A percentile compares a stretch with the other conserved stretches of the same genome.
Evolutionary conservation across 2,113 vertebrate species (phyloP).

Genomic region (Hippocampus barbouri): DNA sequence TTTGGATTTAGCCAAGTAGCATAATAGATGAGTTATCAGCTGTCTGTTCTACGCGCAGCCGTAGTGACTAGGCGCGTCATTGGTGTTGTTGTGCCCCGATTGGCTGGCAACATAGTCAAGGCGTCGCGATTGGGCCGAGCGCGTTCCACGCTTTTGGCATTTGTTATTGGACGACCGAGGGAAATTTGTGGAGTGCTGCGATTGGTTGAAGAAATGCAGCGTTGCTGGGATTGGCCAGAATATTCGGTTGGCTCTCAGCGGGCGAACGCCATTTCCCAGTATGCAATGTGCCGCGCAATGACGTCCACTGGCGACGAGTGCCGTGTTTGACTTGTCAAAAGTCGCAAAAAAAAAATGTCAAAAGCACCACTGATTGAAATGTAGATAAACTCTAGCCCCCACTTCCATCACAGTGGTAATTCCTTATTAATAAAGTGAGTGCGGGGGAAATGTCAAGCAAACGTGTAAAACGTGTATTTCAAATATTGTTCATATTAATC

Average conservation of each 20-base stretch:
- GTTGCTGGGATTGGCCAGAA: slow-evolving; percentile 26
- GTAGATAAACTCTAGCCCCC: no score
- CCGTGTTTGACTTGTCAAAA: no score
- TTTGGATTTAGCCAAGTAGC: slow-evolving; percentile 89
- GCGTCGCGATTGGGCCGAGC: slow-evolving; percentile 32
- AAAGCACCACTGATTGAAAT: no score
- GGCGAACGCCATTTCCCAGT: slow-evolving; percentile 40
- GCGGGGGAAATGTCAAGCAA: no score
- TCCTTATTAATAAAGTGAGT: no score
- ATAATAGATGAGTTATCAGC: slow-evolving; percentile 88
- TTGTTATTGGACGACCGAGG: background rate
- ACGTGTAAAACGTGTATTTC: no score
- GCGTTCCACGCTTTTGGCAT: background rate
- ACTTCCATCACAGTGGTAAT: no score
- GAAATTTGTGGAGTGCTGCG: background rate
- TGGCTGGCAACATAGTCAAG: slow-evolving; percentile 15
- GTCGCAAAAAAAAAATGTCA: no score
- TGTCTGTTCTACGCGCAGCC: slow-evolving; percentile 79
- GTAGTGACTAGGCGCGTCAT: slow-evolving; percentile 71
- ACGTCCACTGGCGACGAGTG: background rate
- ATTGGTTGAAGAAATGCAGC: background rate
- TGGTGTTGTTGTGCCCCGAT: slow-evolving; percentile 78
- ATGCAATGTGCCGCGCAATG: slow-evolving; percentile 14
- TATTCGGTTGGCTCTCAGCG: slow-evolving; percentile 5
- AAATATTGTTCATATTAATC: no score